phyloP scores from a whole-genome alignment of 2,797 vertebrate species.

The Cryptoblepharus egeriae region DNA sequence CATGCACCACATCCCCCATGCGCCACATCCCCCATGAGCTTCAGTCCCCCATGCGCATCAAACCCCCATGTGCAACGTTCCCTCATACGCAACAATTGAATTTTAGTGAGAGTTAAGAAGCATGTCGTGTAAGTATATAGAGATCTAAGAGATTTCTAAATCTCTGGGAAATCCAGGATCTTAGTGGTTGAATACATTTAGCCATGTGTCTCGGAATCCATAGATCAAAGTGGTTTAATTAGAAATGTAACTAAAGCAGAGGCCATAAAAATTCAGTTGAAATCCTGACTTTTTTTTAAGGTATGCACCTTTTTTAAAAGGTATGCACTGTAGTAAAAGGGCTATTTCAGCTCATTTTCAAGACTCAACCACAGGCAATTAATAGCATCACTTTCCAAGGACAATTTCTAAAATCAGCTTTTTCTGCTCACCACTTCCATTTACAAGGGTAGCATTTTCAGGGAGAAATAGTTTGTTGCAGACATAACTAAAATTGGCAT shows the following conservation, averaged over 20 bases:
- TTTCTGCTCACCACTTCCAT: neutral
- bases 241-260: slow-evolving; percentile 76
- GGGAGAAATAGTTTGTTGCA: neutral
- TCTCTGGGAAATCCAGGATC: slow-evolving; percentile 60
- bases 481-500: too few species aligned
- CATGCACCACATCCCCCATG: too few species aligned
- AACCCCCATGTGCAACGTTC: too few species aligned
- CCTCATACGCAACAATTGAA: slow-evolving; percentile 49
- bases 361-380: slow-evolving; percentile 51
- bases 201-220: slow-evolving; percentile 70
- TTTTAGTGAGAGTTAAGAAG: slow-evolving; percentile 74
- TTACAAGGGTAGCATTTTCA: neutral
- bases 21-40: too few species aligned
- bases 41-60: too few species aligned
- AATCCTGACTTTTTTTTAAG: slow-evolving; percentile 57
- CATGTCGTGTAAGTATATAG: slow-evolving; percentile 48
- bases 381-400: neutral
- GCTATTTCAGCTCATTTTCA: slow-evolving; percentile 49
- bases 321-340: slow-evolving; percentile 52
- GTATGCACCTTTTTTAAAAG: slow-evolving; percentile 14
- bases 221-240: slow-evolving; percentile 79
- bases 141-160: slow-evolving; percentile 75
- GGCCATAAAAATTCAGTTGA: slow-evolving; percentile 59
- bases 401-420: neutral
- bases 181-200: slow-evolving; percentile 73